These are phyloP conservation scores for Acanthosepion lycidas DNA, from an alignment of 2,888 invertebrate species.

Conservation along the genomic window DNA sequence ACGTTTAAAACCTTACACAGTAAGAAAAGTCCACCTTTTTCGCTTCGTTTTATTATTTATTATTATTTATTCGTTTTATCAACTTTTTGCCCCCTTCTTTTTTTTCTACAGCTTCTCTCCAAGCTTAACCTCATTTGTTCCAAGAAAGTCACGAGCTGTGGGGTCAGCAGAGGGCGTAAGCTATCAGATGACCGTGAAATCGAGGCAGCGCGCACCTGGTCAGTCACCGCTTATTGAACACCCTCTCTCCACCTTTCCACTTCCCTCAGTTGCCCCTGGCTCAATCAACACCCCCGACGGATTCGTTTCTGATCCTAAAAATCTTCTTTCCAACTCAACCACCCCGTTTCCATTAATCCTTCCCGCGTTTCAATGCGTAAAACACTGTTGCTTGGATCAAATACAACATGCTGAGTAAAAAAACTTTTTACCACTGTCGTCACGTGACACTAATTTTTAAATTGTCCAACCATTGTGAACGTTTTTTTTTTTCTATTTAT, in stretches of 20 bases:
- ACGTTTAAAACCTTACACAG: too few species aligned
- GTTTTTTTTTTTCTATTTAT: too few species aligned
- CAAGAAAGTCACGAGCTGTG: background rate
- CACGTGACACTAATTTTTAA: background rate
- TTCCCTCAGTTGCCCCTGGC: background rate
- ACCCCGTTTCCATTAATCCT: background rate
- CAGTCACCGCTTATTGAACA: background rate
- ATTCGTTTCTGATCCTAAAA: background rate
- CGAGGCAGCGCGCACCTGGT: background rate
- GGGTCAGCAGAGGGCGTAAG: background rate
- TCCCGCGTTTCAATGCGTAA: background rate
- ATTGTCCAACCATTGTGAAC: too few species aligned
- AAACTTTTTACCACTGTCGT: background rate
- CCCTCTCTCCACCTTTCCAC: background rate
- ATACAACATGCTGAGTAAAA: background rate
- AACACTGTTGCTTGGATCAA: background rate
- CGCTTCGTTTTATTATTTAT: background rate
- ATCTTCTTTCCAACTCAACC: too few species aligned
- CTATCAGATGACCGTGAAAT: conserved; percentile 21
- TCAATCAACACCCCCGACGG: background rate
- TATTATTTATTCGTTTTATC: background rate
- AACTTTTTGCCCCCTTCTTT: background rate
- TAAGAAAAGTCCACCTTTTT: background rate
- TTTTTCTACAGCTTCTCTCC: background rate
- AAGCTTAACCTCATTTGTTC: background rate